Base-by-base conservation (phyloP, 2,113 vertebrate genomes). In the Nanorana parkeri region DNA sequence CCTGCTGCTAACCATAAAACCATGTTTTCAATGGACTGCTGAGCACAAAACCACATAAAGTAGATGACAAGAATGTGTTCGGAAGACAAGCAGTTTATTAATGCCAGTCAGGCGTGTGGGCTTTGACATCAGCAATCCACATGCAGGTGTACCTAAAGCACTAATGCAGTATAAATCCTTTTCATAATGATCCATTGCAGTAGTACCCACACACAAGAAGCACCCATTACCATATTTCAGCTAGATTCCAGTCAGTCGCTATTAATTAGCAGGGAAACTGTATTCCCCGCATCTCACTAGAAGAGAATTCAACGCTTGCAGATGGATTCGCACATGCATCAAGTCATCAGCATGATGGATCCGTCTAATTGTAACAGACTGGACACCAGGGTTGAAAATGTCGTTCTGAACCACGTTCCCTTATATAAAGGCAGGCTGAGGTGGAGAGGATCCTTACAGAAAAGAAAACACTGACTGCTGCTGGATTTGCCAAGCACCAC, bases 1-100 rank as follows among this genome's bases (percentile, higher is more conserved):
- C 58, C 58, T 60, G 32, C 66, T 73, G 58, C 78, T 71, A 80
- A 3, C 29, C 67, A 41, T 41, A 61, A 68, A 80, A 78, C 47
- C 23, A 20, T 11, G 1, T 54, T 78, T 24, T 54, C 36, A 56
- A 78, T 55, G 20, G 77, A 68, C 52, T 20, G 52, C 64, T 36
- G 77, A 55, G 77, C n/a, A 54, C 41, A 71, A 52, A 54, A 47
- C 47, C 41, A 23, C 52, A 58, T 65, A 56, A 32, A 78, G 77
- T 52, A 68, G 52, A 41, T 77, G n/a, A 64, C 21, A 41, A 74
- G 26, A 32, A 51, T 19, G 41, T 77, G 74, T 11, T 64, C 10
- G 20, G 21, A 77, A 67, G 51, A 67, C 51, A 36, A n/a, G 77
- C 51, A 21, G 26, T n/a, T 55, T 52, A 78, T 66, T 66, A 55